Conservation (phyloP, 1,140 invertebrate genomes). For the Aphelinus atriplicis region DNA sequence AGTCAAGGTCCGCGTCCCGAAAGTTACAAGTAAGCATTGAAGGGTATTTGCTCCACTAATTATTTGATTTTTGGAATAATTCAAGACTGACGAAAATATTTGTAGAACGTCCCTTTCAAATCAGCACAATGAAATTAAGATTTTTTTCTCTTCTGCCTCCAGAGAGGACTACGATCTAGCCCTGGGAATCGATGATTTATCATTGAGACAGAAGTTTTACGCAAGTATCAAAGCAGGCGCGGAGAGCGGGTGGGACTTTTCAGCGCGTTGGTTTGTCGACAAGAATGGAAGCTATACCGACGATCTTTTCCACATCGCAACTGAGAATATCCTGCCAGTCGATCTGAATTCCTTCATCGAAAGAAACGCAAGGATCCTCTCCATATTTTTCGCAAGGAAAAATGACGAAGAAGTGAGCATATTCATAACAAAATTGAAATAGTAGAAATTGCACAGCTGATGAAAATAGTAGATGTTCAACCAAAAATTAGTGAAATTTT, state of each 20-base stretch:
- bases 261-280: conserved; percentile 76
- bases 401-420: no score
- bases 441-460: no score
- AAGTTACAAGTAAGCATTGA: conserved; percentile 71
- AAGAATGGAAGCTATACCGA: conserved; percentile 6
- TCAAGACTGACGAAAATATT: background rate
- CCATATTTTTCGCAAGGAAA: conserved; percentile 54
- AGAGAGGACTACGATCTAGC: conserved; percentile 66
- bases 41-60: background rate
- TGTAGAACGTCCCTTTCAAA: conserved; percentile 5
- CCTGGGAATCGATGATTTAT: no score
- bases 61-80: background rate
- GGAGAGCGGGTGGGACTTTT: conserved; percentile 90
- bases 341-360: conserved; percentile 86
- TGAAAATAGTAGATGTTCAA: no score
- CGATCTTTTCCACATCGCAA: conserved; percentile 66
- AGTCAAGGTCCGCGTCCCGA: conserved; percentile 80
- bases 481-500: no score
- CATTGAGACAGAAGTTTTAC: conserved; percentile 44
- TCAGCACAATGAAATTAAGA: background rate
- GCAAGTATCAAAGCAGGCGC: conserved; percentile 79
- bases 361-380: conserved; percentile 69
- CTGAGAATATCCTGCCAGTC: conserved; percentile 79
- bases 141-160: conserved; percentile 16
- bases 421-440: no score